Conservation (phyloP, 2,797 vertebrate species). For the Alosa sapidissima region DNA sequence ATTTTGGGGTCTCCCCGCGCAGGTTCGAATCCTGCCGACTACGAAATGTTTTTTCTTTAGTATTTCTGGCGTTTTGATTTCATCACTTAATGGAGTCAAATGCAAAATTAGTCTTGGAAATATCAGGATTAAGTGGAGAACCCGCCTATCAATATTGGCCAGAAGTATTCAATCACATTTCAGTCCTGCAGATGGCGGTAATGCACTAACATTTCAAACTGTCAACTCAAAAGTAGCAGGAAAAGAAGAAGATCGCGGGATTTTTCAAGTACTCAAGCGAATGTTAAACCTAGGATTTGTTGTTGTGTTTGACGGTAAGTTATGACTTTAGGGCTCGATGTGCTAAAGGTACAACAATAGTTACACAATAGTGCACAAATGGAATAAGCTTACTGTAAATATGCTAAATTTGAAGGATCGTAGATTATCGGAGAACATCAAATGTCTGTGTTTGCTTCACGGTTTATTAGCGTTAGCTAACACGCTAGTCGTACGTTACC, state of each 20-base stretch:
- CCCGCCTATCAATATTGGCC: too few relatives aligned
- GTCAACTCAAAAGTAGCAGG: not conserved
- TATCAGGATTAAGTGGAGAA: too few relatives aligned
- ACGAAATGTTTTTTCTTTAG: slow-evolving; percentile 14
- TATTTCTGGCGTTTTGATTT: not conserved
- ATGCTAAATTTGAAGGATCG: too few relatives aligned
- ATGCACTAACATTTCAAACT: not conserved
- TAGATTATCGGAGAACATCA: not conserved
- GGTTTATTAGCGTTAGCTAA: not conserved
- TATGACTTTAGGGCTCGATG: not conserved
- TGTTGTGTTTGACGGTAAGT: not conserved
- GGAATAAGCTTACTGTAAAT: too few relatives aligned
- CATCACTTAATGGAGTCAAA: too few relatives aligned
- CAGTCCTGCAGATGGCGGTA: not conserved
- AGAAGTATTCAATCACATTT: not conserved
- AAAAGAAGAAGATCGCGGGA: not conserved
- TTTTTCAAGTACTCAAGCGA: not conserved
- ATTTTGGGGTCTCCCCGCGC: slow-evolving; percentile 69
- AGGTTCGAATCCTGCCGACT: slow-evolving; percentile 70
- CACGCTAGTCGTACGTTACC: not conserved
- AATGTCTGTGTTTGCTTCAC: not conserved
- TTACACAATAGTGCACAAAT: too few relatives aligned
- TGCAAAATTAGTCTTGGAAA: too few relatives aligned
- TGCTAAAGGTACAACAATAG: too few relatives aligned
- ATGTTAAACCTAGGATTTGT: not conserved